A percentile compares a stretch with the other conserved stretches of the same genome.
Evolutionary conservation across 2,113 vertebrate genomes (phyloP).

Genomic region (Pithys albifrons): DNA sequence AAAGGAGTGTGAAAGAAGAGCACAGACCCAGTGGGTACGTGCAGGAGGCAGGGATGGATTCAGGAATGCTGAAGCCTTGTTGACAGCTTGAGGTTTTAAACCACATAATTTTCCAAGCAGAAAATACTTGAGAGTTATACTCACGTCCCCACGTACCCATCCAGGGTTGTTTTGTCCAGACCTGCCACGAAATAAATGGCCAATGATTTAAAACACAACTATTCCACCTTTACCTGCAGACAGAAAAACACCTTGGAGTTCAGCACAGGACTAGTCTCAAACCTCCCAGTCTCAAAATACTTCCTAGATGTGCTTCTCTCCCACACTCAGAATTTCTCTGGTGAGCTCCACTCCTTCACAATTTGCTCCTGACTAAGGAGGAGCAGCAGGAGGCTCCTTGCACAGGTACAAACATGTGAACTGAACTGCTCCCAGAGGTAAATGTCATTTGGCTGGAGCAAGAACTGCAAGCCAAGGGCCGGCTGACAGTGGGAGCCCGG

Average conservation of each 20-base stretch:
- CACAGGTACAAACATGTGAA: neutral
- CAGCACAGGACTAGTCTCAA: neutral
- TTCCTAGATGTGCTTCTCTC: neutral
- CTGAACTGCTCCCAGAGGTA: neutral
- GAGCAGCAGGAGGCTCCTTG: neutral
- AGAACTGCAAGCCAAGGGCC: neutral
- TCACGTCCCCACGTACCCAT: neutral
- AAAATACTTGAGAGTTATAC: neutral
- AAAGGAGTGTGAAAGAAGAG: neutral
- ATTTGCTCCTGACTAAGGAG: neutral
- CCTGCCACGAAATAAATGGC: neutral
- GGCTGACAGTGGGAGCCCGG: neutral
- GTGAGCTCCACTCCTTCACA: neutral
- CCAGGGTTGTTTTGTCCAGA: neutral
- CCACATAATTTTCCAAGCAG: neutral
- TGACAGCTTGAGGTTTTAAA: neutral
- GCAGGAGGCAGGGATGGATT: neutral
- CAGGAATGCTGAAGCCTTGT: neutral
- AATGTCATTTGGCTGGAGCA: neutral
- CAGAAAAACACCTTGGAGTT: neutral
- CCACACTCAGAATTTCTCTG: neutral
- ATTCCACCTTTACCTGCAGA: neutral
- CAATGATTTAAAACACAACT: neutral
- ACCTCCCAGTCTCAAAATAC: neutral
- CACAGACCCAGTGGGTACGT: neutral